These are phyloP conservation scores for Cavia aperea DNA, from an alignment of 2,113 vertebrate genomes.

Conservation along the genomic window DNA sequence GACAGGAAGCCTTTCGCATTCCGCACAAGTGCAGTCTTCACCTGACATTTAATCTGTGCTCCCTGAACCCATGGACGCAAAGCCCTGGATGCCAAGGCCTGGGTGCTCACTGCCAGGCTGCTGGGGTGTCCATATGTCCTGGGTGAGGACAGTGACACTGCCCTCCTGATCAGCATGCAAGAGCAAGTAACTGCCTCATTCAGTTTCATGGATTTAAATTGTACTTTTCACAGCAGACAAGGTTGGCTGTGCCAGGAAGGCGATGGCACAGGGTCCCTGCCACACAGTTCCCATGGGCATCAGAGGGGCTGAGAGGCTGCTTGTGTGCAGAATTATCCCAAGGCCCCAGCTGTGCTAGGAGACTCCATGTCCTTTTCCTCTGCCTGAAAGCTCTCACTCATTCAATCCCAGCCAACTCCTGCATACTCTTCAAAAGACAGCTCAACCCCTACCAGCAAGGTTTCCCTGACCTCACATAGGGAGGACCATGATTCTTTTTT, in stretches of 20 bases:
- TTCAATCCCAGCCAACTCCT: not conserved
- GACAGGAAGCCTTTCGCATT: not conserved
- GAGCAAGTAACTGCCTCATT: not conserved
- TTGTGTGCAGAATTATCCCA: not conserved
- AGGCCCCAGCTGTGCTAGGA: not conserved
- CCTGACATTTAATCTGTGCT: not conserved
- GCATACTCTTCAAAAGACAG: not conserved
- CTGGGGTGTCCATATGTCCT: not conserved
- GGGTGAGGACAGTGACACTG: not conserved
- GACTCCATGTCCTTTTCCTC: not conserved
- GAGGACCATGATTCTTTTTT: not conserved
- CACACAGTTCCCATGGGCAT: not conserved
- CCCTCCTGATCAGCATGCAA: not conserved
- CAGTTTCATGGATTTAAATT: not conserved
- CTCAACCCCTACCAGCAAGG: not conserved
- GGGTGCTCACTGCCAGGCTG: not conserved
- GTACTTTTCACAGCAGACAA: not conserved
- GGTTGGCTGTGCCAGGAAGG: not conserved
- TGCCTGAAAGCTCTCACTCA: not conserved
- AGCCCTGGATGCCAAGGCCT: not conserved
- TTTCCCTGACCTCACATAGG: not conserved
- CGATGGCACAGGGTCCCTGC: not conserved
- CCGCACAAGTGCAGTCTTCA: not conserved
- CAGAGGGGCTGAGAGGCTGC: not conserved
- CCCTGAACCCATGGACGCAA: not conserved